These are phyloP conservation scores for Mus caroli DNA, from an alignment of 2,797 vertebrate genomes.

Conservation along the genomic window DNA sequence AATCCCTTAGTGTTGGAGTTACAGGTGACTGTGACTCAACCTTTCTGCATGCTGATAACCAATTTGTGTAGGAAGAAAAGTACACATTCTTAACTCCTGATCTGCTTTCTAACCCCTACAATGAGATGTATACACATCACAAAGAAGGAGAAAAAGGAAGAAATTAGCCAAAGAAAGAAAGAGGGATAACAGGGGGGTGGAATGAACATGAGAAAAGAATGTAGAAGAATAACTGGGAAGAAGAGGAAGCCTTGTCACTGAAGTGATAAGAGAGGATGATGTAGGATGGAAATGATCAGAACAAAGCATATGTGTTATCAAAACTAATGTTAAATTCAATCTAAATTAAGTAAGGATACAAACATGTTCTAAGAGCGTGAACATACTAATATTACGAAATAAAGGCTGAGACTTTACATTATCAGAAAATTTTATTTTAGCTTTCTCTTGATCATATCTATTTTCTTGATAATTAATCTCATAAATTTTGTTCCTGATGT, in stretches of 20 bases:
- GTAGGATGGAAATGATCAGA: fast-evolving
- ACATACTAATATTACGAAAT: neutral
- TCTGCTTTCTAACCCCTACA: neutral
- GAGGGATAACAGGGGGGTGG: too few species aligned
- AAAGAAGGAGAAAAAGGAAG: neutral
- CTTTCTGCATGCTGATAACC: neutral
- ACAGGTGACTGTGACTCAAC: neutral
- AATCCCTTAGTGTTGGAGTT: neutral
- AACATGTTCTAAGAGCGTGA: neutral
- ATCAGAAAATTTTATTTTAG: neutral
- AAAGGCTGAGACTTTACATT: neutral
- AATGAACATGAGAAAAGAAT: neutral
- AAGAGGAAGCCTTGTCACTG: too few species aligned
- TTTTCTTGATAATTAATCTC: neutral
- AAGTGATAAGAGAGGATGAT: neutral
- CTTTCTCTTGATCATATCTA: neutral
- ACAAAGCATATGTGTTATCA: neutral
- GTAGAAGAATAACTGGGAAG: neutral
- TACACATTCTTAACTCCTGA: neutral
- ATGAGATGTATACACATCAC: too few species aligned
- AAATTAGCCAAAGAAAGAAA: too few species aligned
- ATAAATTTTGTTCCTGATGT: neutral
- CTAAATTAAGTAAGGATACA: neutral
- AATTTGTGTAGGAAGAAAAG: neutral
- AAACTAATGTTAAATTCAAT: neutral